Conservation (phyloP, 2,888 invertebrate species). For the Aphodius granarius region DNA sequence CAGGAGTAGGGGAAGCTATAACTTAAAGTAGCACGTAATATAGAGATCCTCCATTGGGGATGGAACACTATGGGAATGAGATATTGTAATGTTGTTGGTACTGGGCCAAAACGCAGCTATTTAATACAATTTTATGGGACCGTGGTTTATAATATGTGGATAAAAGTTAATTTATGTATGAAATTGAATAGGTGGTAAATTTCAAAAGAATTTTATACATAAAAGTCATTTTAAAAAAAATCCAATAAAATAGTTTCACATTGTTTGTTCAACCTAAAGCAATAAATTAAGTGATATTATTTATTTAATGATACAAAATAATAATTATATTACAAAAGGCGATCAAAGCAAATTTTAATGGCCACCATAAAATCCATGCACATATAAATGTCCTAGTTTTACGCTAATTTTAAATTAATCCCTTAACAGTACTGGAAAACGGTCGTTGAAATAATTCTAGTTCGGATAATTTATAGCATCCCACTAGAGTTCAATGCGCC, state of each 20-base stretch:
- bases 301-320: too few relatives aligned
- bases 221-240: too few relatives aligned
- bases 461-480: background rate
- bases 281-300: too few relatives aligned
- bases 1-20: background rate
- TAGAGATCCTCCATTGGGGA: background rate
- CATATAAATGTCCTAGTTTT: background rate
- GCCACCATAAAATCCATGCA: background rate
- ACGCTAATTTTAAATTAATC: background rate
- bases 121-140: background rate
- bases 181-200: too few relatives aligned
- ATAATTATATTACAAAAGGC: too few relatives aligned
- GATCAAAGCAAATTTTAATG: background rate
- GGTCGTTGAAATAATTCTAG: background rate
- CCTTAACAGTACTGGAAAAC: background rate
- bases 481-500: background rate
- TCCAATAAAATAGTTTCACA: too few relatives aligned
- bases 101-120: background rate
- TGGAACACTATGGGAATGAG: background rate
- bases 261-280: too few relatives aligned
- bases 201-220: too few relatives aligned
- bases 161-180: too few relatives aligned
- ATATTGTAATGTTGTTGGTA: background rate
- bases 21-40: background rate
- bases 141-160: too few relatives aligned